Conservation (phyloP, 1,140 invertebrate species). For the Leptopilina boulardi region DNA sequence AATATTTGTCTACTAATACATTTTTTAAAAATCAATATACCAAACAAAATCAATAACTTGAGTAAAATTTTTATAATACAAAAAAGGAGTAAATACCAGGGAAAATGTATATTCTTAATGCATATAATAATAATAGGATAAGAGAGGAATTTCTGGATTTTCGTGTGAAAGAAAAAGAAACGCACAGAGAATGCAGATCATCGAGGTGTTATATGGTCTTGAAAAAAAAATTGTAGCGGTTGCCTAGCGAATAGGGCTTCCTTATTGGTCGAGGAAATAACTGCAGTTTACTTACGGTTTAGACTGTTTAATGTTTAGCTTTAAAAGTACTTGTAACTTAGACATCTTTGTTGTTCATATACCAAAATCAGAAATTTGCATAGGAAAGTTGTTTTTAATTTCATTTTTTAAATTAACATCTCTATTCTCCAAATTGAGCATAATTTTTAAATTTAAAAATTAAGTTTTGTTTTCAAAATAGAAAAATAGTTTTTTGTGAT, state of each 20-base stretch:
- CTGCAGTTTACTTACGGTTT: slow-evolving; percentile 32
- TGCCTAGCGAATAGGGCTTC: slow-evolving; percentile 22
- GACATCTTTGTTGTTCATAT: background rate
- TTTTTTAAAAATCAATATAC: no score
- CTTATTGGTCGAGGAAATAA: slow-evolving; percentile 28
- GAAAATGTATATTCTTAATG: background rate
- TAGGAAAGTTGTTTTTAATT: background rate
- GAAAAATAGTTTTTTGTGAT: no score
- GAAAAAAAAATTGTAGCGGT: slow-evolving; percentile 28
- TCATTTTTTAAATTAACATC: no score
- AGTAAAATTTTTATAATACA: no score
- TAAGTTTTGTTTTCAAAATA: slow-evolving; percentile 1
- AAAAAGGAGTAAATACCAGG: background rate
- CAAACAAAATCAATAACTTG: no score
- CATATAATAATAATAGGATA: background rate
- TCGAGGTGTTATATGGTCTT: slow-evolving; percentile 22
- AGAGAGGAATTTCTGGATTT: slow-evolving; percentile 1
- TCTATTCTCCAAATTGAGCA: no score
- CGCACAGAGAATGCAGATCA: slow-evolving; percentile 28
- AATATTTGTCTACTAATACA: no score
- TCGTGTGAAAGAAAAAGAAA: slow-evolving; percentile 20
- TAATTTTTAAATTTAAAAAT: background rate
- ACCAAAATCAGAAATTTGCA: background rate
- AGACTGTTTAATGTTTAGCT: slow-evolving; percentile 10
- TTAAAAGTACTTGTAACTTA: slow-evolving; percentile 1